Evolutionary conservation across 1,140 invertebrate genomes (phyloP), one percentile per base, ranked within the genome.

Genomic region (Ylistrum balloti): DNA sequence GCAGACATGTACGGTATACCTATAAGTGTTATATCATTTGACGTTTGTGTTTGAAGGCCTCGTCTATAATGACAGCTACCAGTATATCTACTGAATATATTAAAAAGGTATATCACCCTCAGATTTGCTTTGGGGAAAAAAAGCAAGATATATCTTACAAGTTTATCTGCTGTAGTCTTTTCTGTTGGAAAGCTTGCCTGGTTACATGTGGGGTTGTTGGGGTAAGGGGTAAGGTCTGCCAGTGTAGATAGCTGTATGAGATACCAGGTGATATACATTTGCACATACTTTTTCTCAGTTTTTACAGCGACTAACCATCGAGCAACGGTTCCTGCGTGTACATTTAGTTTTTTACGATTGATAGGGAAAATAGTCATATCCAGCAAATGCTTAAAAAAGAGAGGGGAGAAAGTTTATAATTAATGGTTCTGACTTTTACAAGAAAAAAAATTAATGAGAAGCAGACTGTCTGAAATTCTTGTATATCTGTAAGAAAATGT

Each of bases 151-250:
- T 74, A 74, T 74, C 56, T 74, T 74, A 28, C n/a, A 28, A 74
- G 15, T 74, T 74, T 74, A 74, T 74, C 56, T 74, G n/a, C 0
- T n/a, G 56, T 17, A 74, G 56, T 28, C 22, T n/a, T 74, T 74
- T 74, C 56, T 28, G 56, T 74, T 74, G 1, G 22, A 74, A 74
- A 74, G 56, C 5, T 74, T 28, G 56, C n/a, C n/a, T n/a, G 56
- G 5, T 22, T n/a, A 28, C 22, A 74, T 11, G 28, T 74, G 56
- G n/a, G 22, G 56, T 13, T 45, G 41, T 45, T 17, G 41, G 20
- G 41, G 41, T 45, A n/a, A 28, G 56, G n/a, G 56, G 56, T 74
- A 74, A 28, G n/a, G 56, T n/a, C n/a, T 74, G 56, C 56, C 56
- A 28, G n/a, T n/a, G n/a, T n/a, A n/a, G n/a, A n/a, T n/a, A n/a